These are phyloP conservation scores for Siniperca obscura DNA, from an alignment of 2,797 vertebrate genomes.

Conservation along the genomic window DNA sequence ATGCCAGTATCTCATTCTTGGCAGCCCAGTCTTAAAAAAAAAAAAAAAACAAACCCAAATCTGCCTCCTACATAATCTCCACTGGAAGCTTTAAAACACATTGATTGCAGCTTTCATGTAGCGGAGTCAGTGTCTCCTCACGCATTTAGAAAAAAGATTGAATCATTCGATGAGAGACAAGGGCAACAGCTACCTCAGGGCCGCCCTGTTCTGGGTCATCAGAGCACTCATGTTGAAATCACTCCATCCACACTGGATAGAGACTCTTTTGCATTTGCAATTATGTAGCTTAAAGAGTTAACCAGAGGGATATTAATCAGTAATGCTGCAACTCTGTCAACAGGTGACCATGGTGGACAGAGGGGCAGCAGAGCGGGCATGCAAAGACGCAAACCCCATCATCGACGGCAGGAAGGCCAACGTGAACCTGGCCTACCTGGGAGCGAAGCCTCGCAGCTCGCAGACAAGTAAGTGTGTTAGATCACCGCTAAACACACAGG, in stretches of 20 bases:
- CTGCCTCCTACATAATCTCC: conserved; percentile 58
- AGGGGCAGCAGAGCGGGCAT: conserved; percentile 91
- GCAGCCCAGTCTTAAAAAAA: conserved; percentile 38
- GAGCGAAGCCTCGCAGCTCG: conserved; percentile 94
- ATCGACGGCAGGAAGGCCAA: conserved; percentile 98
- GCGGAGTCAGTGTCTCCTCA: conserved; percentile 37
- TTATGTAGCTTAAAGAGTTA: not conserved
- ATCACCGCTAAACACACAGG: not conserved
- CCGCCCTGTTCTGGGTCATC: not conserved
- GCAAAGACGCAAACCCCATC: conserved; percentile 97
- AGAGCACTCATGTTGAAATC: conserved; percentile 4
- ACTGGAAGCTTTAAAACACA: conserved; percentile 40
- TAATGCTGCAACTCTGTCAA: conserved; percentile 27
- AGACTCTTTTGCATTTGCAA: not conserved
- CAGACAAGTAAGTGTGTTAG: conserved; percentile 88
- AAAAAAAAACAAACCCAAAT: conserved; percentile 5
- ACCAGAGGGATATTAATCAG: not conserved
- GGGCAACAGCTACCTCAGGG: conserved; percentile 46
- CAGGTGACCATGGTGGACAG: conserved; percentile 97
- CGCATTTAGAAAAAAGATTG: conserved; percentile 33
- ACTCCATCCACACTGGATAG: not conserved
- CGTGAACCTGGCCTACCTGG: conserved; percentile 96
- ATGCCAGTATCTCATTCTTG: conserved; percentile 60
- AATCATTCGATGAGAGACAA: conserved; percentile 48
- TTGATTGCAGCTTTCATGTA: conserved; percentile 14